A percentile compares a stretch with the other conserved stretches of the same genome.
phyloP scores from a whole-genome alignment of 2,888 invertebrate genomes.

The Caenorhabditis doughertyi region DNA sequence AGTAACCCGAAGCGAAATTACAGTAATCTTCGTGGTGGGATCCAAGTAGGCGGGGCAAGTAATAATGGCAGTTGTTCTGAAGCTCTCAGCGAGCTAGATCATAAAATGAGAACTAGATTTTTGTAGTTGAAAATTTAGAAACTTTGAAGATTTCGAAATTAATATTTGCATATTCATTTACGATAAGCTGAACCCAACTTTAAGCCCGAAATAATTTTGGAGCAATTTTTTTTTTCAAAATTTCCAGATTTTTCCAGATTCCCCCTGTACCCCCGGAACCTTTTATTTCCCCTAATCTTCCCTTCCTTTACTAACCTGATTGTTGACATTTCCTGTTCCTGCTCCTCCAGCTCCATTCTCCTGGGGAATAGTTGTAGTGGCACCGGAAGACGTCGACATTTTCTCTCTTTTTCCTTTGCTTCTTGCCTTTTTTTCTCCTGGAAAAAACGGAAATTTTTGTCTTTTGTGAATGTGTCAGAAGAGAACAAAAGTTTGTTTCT shows the following conservation, averaged over 20 bases:
- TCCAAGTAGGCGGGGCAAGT: too few relatives aligned
- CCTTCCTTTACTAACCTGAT: slow-evolving; percentile 22
- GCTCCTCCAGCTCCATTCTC: slow-evolving; percentile 44
- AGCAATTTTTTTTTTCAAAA: background rate
- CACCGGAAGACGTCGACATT: slow-evolving; percentile 55
- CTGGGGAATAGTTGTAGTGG: slow-evolving; percentile 51
- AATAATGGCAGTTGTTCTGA: too few relatives aligned
- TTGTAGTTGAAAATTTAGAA: too few relatives aligned
- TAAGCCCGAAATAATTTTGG: too few relatives aligned
- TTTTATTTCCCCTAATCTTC: background rate
- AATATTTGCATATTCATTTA: too few relatives aligned
- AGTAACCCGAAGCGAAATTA: too few relatives aligned
- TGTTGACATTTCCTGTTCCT: slow-evolving; percentile 13
- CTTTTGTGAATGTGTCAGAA: background rate
- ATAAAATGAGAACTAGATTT: too few relatives aligned
- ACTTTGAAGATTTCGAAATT: too few relatives aligned
- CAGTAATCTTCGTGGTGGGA: too few relatives aligned
- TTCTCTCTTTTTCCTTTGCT: slow-evolving; percentile 3
- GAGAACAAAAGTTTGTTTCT: background rate
- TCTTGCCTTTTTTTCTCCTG: slow-evolving; percentile 17
- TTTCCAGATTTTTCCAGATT: background rate
- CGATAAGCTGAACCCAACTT: too few relatives aligned
- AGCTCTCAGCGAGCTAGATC: too few relatives aligned
- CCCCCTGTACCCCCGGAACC: background rate
- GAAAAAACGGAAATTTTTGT: slow-evolving; percentile 23